These are phyloP conservation scores for Recurvirostra avosetta DNA, from an alignment of 2,113 vertebrate genomes.

Conservation along the genomic window DNA sequence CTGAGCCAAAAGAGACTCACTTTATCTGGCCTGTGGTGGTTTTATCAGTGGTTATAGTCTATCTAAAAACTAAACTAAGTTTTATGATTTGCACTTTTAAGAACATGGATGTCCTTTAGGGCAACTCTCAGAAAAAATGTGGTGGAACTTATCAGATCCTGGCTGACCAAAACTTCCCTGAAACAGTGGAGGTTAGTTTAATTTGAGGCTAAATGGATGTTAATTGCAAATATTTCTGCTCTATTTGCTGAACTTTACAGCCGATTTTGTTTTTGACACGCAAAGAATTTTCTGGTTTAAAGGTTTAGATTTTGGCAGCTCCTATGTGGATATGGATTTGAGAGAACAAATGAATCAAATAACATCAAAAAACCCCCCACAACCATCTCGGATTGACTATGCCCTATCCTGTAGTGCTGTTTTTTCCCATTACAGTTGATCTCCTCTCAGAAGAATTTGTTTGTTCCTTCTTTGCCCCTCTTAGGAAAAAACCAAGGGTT, in stretches of 20 bases:
- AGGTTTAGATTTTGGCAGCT: conserved; percentile 27
- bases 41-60: background rate
- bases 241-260: conserved; percentile 27
- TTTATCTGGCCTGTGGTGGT: background rate
- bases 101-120: background rate
- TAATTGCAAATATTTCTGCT: conserved; percentile 25
- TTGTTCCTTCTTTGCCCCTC: background rate
- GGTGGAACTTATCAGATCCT: background rate
- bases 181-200: background rate
- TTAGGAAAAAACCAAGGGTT: background rate
- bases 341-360: background rate
- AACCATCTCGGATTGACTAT: background rate
- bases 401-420: background rate
- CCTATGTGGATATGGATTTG: background rate
- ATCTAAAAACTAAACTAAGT: background rate
- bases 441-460: background rate
- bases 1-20: accelerated
- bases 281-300: conserved; percentile 9
- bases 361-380: background rate
- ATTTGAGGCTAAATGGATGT: conserved; percentile 36
- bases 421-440: background rate
- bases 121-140: background rate
- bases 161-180: background rate
- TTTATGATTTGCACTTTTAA: background rate
- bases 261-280: background rate